Evolutionary conservation across 92 coral and sea anemone genomes (phyloP), one percentile per base, ranked within the genome.

Genomic region (Plumapathes pennacea): DNA sequence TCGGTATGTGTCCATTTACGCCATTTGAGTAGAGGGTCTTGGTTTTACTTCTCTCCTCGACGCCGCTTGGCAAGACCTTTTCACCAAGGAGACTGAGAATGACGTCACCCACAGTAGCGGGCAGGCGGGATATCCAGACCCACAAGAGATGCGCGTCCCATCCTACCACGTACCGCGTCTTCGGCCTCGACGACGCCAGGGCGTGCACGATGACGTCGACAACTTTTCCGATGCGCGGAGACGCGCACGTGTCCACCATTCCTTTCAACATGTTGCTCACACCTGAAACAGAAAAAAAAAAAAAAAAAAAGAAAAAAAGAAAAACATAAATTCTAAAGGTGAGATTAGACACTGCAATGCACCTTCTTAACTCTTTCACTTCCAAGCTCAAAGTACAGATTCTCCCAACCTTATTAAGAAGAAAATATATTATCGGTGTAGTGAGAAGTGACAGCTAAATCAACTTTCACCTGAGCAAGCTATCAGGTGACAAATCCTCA

Each of bases 101-200:
- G 50, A 62, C 44, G 50, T 92, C 98, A 2, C 96, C 92, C 4
- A 77, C 54, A 12, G 54, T 23, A 9, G 96, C 72, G 13, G 98
- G 96, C 51, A 92, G 29, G 66, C 96, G 59, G 45, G 98, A 71
- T 45, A 92, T 49, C 98, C 96, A 92, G 22, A 88, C 40, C 98
- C 98, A 92, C 53, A 92, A 38, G 10, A 80, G 56, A 7, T 81
- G 59, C 3, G 89, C 89, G 41, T 92, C 98, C 89, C 92, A 84
- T 40, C 98, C 98, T 31, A 92, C 71, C 60, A 84, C 81, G 42
- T 92, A 92, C 43, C 92, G 90, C 11, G 76, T 12, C 60, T 73
- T 77, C 2, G 98, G 98, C 34, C 65, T 50, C 21, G 58, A 44
- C 64, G 96, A 88, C 66, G 88, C 81, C 85, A 92, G 71, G 6